phyloP scores from a whole-genome alignment of 2,888 invertebrate species.

The Hypselothyrea guttata region DNA sequence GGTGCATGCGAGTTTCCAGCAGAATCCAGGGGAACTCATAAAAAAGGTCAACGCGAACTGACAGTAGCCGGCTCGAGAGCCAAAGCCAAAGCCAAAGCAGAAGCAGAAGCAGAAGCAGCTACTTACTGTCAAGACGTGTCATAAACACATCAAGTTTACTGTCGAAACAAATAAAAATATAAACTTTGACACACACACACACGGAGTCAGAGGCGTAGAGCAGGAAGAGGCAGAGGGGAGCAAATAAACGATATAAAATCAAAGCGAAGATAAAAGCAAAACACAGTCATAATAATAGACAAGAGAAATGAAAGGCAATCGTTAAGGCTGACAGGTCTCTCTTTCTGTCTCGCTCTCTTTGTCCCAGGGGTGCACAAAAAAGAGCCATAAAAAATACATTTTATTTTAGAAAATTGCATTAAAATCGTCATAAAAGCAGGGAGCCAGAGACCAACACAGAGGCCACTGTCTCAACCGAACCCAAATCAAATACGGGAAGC shows the following conservation, averaged over 20 bases:
- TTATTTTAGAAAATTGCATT: slow-evolving; percentile 77
- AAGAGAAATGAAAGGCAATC: slow-evolving; percentile 56
- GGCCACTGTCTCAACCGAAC: slow-evolving; percentile 23
- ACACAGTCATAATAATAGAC: slow-evolving; percentile 56
- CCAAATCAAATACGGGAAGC: slow-evolving; percentile 72
- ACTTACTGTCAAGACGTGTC: slow-evolving; percentile 78
- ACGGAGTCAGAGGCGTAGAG: slow-evolving; percentile 3
- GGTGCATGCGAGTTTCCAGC: slow-evolving; percentile 11
- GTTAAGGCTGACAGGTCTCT: slow-evolving; percentile 37
- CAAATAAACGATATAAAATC: slow-evolving; percentile 64
- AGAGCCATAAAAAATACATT: slow-evolving; percentile 71
- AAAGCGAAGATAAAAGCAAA: slow-evolving; percentile 64
- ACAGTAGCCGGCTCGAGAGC: slow-evolving; percentile 61
- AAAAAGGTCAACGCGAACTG: slow-evolving; percentile 68
- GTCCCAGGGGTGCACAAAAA: slow-evolving; percentile 48
- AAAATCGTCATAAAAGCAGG: slow-evolving; percentile 66
- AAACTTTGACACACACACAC: slow-evolving; percentile 71
- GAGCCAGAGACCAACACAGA: background rate
- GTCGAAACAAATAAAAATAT: slow-evolving; percentile 77
- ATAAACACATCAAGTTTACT: slow-evolving; percentile 78
- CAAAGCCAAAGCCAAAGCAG: slow-evolving; percentile 23
- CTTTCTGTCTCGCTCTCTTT: background rate
- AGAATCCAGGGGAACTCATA: slow-evolving; percentile 23
- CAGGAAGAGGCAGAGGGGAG: slow-evolving; percentile 4
- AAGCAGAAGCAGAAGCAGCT: slow-evolving; percentile 38